Evolutionary conservation across 2,113 vertebrate genomes (phyloP).

Genomic region (Daphoenositta chrysoptera): DNA sequence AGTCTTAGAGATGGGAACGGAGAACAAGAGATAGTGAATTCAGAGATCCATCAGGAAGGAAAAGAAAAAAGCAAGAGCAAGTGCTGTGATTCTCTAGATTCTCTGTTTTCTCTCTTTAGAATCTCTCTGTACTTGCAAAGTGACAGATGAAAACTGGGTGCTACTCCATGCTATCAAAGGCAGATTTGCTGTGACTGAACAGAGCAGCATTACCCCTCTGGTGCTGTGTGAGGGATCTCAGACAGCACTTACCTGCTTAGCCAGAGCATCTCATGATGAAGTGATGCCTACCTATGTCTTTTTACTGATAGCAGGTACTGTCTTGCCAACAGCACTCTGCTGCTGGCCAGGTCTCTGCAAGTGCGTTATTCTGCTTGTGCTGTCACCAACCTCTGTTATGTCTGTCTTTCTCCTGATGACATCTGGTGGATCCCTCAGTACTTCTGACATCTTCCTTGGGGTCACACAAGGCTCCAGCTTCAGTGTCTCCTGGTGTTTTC

Average conservation of each 20-base stretch:
- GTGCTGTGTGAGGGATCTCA: neutral
- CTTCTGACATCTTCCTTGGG: neutral
- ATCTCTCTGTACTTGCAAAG: neutral
- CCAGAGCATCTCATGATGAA: neutral
- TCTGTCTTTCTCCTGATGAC: neutral
- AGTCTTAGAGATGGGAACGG: neutral
- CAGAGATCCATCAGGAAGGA: neutral
- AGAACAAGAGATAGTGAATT: neutral
- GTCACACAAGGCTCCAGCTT: neutral
- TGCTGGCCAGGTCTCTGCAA: neutral
- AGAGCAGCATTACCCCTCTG: neutral
- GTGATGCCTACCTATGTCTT: neutral
- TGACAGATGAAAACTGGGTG: neutral
- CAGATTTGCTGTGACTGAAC: neutral
- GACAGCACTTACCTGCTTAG: neutral
- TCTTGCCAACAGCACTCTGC: neutral
- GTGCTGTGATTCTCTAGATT: neutral
- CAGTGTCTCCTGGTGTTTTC: neutral
- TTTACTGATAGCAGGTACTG: neutral
- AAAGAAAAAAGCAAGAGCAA: neutral
- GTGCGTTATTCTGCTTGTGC: neutral
- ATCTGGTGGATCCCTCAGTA: neutral
- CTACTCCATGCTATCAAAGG: neutral
- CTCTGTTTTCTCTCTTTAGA: neutral
- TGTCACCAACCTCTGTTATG: neutral